These are phyloP conservation scores for Catharus minimus DNA, from an alignment of 2,113 vertebrate species.

Conservation along the genomic window DNA sequence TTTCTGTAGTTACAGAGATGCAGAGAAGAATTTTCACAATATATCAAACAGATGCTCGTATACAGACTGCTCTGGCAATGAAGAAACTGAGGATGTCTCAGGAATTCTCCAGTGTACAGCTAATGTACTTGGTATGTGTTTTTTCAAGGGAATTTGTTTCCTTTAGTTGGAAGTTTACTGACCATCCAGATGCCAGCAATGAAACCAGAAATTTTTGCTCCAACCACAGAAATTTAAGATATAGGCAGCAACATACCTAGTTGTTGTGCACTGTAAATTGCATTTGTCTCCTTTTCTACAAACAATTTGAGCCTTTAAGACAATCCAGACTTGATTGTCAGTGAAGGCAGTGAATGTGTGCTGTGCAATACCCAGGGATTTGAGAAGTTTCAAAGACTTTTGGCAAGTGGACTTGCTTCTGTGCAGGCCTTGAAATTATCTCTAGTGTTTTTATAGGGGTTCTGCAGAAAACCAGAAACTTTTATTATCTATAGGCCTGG, in stretches of 20 bases:
- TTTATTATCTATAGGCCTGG: neutral
- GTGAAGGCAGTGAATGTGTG: neutral
- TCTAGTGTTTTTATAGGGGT: neutral
- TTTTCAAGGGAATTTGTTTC: neutral
- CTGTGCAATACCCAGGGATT: neutral
- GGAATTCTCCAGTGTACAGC: slow-evolving; percentile 94
- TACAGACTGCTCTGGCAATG: slow-evolving; percentile 84
- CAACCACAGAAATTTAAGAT: neutral
- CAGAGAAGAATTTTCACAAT: slow-evolving; percentile 82
- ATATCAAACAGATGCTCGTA: slow-evolving; percentile 87
- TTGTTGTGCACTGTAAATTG: neutral
- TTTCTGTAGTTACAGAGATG: slow-evolving; percentile 82
- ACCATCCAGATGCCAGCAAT: neutral
- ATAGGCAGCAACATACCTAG: neutral
- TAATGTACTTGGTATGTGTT: slow-evolving; percentile 87
- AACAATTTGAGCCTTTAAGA: neutral
- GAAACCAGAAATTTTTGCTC: neutral
- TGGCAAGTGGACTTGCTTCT: neutral
- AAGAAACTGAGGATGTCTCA: slow-evolving; percentile 89
- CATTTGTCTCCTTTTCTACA: neutral
- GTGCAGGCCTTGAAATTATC: neutral
- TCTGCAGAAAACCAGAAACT: neutral
- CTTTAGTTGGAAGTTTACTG: neutral
- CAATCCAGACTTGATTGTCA: neutral
- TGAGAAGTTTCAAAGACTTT: neutral